Base-by-base conservation (phyloP, 2,797 vertebrate genomes). In the Pseudotriccus pelzelni region DNA sequence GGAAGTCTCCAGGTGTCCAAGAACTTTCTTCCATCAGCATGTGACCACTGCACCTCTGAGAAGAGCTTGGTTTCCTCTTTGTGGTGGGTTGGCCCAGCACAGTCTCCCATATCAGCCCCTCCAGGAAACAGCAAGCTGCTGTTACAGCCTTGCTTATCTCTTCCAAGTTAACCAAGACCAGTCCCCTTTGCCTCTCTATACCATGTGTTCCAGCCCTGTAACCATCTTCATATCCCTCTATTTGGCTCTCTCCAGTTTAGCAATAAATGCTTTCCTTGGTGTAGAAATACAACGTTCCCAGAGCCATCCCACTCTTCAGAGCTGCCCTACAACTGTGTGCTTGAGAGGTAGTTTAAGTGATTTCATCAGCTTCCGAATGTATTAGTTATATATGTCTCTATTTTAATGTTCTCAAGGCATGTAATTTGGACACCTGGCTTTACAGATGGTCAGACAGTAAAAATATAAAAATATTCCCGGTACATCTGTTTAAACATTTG, bases 401-500 rank as follows among this genome's bases (percentile, higher is more conserved):
- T 87, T 96, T 87, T 83, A 86, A 59, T 69, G 55, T 69, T 79
- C 77, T 89, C 55, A 91, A 92, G 69, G 76, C 36, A 36, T 5
- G 22, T 46, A 63, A 39, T 84, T 84, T 88, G 52, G 80, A 94
- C 92, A 94, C 82, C 91, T 96, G 82, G 73, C 10, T 95, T 96
- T 95, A 69, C 87, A 96, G 92, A 86, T 93, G 79, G 87, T 46
- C 83, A 93, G 76, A 73, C 58, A 68, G 46, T 47, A 56, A 96
- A 93, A 94, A 69, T 56, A 85, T 70, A 84, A 87, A 93, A 81
- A 88, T 69, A 73, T 85, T 86, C 73, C 87, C 66, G 11, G 36
- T 91, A 67, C 79, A 76, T 91, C 92, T 95, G 89, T 63, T 96
- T 81, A 93, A 94, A 86, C 89, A 88, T 88, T 95, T 93, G 83